Conservation (phyloP, 2,113 vertebrate species). For the Paedocypris sp. region DNA sequence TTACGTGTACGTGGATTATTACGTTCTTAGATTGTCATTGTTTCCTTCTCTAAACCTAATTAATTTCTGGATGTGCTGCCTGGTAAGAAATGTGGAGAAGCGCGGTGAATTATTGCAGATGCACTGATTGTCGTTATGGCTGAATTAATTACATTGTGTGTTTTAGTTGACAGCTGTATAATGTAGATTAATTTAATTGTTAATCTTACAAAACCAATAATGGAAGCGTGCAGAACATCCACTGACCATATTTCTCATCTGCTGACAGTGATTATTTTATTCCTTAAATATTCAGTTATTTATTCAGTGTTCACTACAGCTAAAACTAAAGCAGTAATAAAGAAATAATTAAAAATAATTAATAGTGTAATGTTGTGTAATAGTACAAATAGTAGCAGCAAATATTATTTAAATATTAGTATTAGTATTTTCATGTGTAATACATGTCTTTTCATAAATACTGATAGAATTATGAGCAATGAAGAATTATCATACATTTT, state of each 20-base stretch:
- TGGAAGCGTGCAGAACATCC: background rate
- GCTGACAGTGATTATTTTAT: background rate
- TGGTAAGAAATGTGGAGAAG: conserved; percentile 27
- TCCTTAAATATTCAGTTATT: background rate
- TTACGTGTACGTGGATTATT: conserved; percentile 43
- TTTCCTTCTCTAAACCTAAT: conserved; percentile 31
- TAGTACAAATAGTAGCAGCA: no score
- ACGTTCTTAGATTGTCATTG: conserved; percentile 36
- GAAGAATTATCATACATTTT: no score
- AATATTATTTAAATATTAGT: no score
- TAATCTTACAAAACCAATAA: conserved; percentile 6
- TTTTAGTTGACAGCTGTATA: conserved; percentile 19
- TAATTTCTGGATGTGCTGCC: conserved; percentile 33
- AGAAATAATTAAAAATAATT: no score
- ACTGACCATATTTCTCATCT: background rate
- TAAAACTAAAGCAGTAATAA: no score
- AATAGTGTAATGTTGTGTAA: no score
- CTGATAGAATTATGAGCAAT: no score
- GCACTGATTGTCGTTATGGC: background rate
- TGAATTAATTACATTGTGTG: conserved; percentile 16
- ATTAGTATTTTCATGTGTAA: no score
- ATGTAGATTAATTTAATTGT: conserved; percentile 11
- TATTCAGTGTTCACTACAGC: no score
- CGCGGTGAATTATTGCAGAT: conserved; percentile 11
- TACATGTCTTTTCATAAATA: no score